Evolutionary conservation across 2,113 vertebrate species (phyloP).

Genomic region (Rafetus swinhoei): DNA sequence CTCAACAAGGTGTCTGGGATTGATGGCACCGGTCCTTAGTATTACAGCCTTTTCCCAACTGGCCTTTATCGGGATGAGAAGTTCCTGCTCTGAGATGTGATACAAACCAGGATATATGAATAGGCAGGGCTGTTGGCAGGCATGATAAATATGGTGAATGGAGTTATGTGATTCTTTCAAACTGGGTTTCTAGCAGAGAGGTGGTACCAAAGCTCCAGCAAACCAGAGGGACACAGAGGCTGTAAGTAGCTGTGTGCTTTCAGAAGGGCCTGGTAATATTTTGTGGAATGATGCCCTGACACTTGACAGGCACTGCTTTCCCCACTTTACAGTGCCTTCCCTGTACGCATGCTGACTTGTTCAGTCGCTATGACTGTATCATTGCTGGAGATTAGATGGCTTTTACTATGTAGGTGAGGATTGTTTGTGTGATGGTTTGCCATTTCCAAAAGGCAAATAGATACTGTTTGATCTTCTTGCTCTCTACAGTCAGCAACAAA

Average conservation of each 20-base stretch:
- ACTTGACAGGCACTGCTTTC: neutral
- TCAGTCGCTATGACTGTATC: too few relatives aligned
- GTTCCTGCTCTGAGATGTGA: neutral
- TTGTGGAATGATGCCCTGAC: neutral
- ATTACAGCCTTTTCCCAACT: neutral
- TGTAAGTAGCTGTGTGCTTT: neutral
- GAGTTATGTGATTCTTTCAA: neutral
- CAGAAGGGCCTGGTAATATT: neutral
- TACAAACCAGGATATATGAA: too few relatives aligned
- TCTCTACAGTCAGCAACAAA: too few relatives aligned
- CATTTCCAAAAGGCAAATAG: too few relatives aligned
- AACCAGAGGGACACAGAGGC: neutral
- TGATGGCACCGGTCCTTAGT: neutral
- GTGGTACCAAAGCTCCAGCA: neutral
- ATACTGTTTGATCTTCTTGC: too few relatives aligned
- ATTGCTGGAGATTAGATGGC: too few relatives aligned
- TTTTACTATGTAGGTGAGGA: too few relatives aligned
- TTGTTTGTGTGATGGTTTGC: too few relatives aligned
- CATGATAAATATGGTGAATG: neutral
- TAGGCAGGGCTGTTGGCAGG: neutral
- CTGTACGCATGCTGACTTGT: too few relatives aligned
- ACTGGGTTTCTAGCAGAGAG: fast-evolving
- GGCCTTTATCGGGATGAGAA: neutral
- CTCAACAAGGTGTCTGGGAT: neutral
- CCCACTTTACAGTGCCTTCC: too few relatives aligned